These are phyloP conservation scores for Tachina fera DNA, from an alignment of 2,888 invertebrate species.

Conservation along the genomic window DNA sequence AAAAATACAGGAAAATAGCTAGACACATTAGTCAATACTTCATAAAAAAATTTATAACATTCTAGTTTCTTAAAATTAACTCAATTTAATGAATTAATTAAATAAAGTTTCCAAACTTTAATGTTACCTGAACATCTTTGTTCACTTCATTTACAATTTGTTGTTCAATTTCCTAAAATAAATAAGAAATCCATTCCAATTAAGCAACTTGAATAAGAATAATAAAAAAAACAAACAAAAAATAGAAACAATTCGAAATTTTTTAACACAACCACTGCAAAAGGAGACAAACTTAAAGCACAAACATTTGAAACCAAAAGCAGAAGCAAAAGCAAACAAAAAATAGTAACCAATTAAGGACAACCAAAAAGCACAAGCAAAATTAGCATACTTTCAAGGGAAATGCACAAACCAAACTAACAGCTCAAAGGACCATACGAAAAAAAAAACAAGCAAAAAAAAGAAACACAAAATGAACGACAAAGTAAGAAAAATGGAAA, in stretches of 20 bases:
- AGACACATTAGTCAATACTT: too few species aligned
- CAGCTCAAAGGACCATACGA: slow-evolving; percentile 1
- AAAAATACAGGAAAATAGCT: too few species aligned
- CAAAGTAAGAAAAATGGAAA: too few species aligned
- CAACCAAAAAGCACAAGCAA: slow-evolving; percentile 64
- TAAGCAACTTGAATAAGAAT: slow-evolving; percentile 19
- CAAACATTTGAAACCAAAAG: slow-evolving; percentile 23
- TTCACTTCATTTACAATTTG: too few species aligned
- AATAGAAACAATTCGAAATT: background rate
- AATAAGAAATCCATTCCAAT: background rate
- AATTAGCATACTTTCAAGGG: slow-evolving; percentile 66
- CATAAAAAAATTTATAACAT: too few species aligned
- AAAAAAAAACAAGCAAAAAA: background rate
- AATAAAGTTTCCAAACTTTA: too few species aligned
- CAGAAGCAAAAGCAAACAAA: slow-evolving; percentile 22
- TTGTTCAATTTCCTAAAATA: too few species aligned
- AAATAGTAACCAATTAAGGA: slow-evolving; percentile 65
- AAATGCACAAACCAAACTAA: slow-evolving; percentile 14
- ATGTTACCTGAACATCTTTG: too few species aligned
- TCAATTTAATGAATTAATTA: too few species aligned
- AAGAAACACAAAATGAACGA: too few species aligned
- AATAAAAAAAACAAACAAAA: background rate
- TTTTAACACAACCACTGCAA: background rate
- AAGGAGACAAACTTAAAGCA: slow-evolving; percentile 36
- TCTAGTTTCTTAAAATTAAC: too few species aligned